Evolutionary conservation across 1,140 invertebrate species (phyloP).

Genomic region (Euglossa dilemma): DNA sequence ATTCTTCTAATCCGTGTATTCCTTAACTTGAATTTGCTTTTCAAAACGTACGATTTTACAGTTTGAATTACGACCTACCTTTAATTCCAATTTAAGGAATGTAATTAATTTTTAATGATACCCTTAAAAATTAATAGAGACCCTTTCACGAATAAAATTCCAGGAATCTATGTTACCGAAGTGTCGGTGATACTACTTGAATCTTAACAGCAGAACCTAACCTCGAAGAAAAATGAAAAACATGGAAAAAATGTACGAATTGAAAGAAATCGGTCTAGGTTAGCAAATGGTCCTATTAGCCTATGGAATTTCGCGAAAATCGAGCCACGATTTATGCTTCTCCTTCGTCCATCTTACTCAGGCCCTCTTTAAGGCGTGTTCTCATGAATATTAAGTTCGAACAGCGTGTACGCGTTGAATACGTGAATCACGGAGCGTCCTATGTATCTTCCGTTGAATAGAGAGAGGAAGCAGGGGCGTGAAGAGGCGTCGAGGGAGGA

Average conservation of each 20-base stretch:
- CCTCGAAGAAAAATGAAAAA: too few relatives aligned
- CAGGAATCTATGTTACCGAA: too few relatives aligned
- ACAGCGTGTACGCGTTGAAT: constrained; percentile 4
- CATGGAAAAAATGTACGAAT: not conserved
- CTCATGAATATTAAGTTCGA: constrained; percentile 16
- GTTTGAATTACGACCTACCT: too few relatives aligned
- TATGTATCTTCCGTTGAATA: not conserved
- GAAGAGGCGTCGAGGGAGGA: not conserved
- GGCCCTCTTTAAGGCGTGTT: not conserved
- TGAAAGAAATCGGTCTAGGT: not conserved
- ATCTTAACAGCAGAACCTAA: not conserved
- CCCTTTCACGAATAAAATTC: too few relatives aligned
- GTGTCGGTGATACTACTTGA: too few relatives aligned
- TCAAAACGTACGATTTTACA: too few relatives aligned
- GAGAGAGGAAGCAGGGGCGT: not conserved
- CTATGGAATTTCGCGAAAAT: not conserved
- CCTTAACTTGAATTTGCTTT: too few relatives aligned
- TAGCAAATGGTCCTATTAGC: not conserved
- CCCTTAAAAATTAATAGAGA: too few relatives aligned
- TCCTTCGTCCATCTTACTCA: too few relatives aligned
- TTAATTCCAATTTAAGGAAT: too few relatives aligned
- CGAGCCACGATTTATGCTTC: not conserved
- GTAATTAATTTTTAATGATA: too few relatives aligned
- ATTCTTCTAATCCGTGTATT: too few relatives aligned
- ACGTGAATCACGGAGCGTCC: constrained; percentile 3